phyloP scores from a whole-genome alignment of 1,140 invertebrate species.

The Acromyrmex echinatior region DNA sequence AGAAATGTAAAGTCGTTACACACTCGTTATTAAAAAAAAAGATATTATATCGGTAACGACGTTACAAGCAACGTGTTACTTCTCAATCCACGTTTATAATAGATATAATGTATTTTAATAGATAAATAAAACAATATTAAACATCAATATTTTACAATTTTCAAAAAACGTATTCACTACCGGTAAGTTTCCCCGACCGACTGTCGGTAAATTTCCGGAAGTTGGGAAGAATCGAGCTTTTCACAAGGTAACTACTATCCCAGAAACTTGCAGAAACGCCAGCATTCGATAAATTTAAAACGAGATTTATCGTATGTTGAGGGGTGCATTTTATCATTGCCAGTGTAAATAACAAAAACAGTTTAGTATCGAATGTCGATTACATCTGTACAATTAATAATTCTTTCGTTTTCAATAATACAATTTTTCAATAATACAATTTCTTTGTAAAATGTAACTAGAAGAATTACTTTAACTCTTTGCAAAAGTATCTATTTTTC shows the following conservation, averaged over 20 bases:
- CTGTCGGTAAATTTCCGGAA: slow-evolving; percentile 66
- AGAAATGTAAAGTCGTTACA: too few relatives aligned
- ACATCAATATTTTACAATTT: slow-evolving; percentile 29
- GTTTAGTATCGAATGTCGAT: neutral
- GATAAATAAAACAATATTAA: slow-evolving; percentile 33
- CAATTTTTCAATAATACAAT: neutral
- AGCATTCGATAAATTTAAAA: slow-evolving; percentile 37
- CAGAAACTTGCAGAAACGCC: neutral
- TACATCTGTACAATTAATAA: neutral
- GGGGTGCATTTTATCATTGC: neutral
- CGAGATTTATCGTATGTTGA: slow-evolving; percentile 25
- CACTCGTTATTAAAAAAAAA: too few relatives aligned
- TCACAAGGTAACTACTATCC: neutral
- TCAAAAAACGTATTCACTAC: neutral
- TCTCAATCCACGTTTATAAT: neutral
- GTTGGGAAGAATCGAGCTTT: slow-evolving; percentile 42
- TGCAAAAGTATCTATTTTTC: neutral
- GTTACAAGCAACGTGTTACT: too few relatives aligned
- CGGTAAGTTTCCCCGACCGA: slow-evolving; percentile 8
- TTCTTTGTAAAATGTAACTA: neutral
- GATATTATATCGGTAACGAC: too few relatives aligned
- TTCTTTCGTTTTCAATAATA: neutral
- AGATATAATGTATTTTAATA: neutral
- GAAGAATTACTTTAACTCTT: neutral
- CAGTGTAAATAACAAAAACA: neutral